Percentiles rank a stretch among this genome's conserved stretches.
These are phyloP conservation scores for Ambastaia sidthimunki DNA, from an alignment of 2,797 vertebrate species.

Conservation along the genomic window DNA sequence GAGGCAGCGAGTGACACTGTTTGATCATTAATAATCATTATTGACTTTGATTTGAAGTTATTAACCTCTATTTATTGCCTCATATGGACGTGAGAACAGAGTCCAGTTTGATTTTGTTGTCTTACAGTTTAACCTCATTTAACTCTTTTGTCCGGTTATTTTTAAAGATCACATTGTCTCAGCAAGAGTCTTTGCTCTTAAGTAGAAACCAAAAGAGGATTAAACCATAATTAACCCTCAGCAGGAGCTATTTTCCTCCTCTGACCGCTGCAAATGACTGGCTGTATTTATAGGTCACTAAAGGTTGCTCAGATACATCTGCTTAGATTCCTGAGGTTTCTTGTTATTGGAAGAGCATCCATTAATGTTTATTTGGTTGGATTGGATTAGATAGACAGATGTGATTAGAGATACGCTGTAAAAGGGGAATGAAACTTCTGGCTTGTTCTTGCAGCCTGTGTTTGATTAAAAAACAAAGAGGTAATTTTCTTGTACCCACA, in stretches of 20 bases:
- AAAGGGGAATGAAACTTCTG: not conserved
- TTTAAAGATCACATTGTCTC: conserved; percentile 44
- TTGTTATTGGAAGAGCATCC: conserved; percentile 1
- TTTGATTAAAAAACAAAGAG: conserved; percentile 6
- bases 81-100: not conserved
- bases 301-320: conserved; percentile 33
- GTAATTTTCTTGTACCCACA: not conserved
- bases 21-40: no score
- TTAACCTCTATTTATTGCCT: not conserved
- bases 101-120: not conserved
- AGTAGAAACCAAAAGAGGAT: conserved; percentile 60
- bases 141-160: conserved; percentile 21
- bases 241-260: conserved; percentile 47
- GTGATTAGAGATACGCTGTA: conserved; percentile 13
- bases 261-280: conserved; percentile 28
- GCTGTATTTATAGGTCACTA: conserved; percentile 50
- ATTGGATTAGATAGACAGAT: not conserved
- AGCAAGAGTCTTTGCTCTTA: conserved; percentile 62
- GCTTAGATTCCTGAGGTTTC: not conserved
- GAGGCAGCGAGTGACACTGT: no score
- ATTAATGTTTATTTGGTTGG: conserved; percentile 2
- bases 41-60: not conserved
- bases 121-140: conserved; percentile 15
- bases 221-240: conserved; percentile 61
- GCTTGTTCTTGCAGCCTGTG: not conserved